Conservation (phyloP, 2,113 vertebrate genomes). For the Donacobius atricapilla region DNA sequence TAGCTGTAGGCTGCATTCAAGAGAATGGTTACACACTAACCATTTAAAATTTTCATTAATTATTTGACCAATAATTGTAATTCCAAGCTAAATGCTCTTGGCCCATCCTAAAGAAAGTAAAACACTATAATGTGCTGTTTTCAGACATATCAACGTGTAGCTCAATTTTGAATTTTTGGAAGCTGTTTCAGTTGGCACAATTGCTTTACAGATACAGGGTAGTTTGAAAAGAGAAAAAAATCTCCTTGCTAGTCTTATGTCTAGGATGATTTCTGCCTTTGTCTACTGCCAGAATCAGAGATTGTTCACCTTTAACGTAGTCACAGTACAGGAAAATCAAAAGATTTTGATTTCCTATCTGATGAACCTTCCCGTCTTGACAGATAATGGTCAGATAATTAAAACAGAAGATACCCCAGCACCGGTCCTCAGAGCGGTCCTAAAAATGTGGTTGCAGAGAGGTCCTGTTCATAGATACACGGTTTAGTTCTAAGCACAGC, state of each 20-base stretch:
- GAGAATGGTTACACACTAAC: not conserved
- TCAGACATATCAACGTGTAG: rapidly evolving
- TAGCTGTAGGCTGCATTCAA: not conserved
- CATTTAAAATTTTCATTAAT: not conserved
- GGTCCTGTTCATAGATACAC: not conserved
- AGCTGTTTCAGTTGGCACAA: not conserved
- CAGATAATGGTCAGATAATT: not conserved
- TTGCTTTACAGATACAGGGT: not conserved
- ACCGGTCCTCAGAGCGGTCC: not conserved
- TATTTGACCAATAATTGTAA: not conserved
- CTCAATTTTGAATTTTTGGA: not conserved
- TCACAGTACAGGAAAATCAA: not conserved
- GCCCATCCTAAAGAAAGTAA: not conserved
- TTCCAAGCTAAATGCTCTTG: not conserved
- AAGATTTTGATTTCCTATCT: not conserved
- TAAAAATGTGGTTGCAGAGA: not conserved
- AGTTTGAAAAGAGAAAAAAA: not conserved
- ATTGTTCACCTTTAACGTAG: not conserved
- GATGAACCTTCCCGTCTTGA: not conserved
- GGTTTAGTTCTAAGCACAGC: not conserved
- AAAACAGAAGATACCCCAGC: not conserved
- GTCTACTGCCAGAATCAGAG: not conserved
- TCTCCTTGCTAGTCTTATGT: not conserved
- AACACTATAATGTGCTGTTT: not conserved
- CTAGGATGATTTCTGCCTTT: not conserved